Percentiles rank a stretch among this genome's conserved stretches.
Conservation (phyloP, 2,888 invertebrate genomes). For the Thymelicus lineola region DNA sequence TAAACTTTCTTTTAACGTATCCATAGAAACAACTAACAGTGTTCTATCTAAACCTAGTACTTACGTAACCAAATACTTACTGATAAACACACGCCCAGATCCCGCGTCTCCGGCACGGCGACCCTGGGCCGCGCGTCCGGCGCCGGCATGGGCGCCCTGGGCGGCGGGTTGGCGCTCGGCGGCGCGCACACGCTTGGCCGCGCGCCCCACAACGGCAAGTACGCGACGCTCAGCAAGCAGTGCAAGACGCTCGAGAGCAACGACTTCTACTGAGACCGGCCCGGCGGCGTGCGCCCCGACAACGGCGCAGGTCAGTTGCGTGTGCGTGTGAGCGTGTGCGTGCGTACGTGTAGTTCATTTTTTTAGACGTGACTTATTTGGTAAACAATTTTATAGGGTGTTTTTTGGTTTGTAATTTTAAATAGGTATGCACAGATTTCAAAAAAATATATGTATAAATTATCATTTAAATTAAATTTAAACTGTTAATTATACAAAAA, state of each 20-base stretch:
- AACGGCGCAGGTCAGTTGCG: conserved; percentile 49
- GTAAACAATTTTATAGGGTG: too few species aligned
- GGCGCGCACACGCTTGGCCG: conserved; percentile 88
- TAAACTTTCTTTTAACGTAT: too few species aligned
- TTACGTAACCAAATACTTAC: too few species aligned
- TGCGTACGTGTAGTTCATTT: too few species aligned
- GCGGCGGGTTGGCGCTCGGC: conserved; percentile 75
- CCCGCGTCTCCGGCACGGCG: conserved; percentile 74
- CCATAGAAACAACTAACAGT: too few species aligned
- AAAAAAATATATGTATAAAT: too few species aligned
- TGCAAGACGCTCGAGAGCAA: conserved; percentile 97
- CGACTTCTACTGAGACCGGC: conserved; percentile 97
- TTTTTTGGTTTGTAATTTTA: too few species aligned
- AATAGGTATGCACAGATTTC: too few species aligned
- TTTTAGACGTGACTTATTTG: too few species aligned
- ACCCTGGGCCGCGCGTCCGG: conserved; percentile 70
- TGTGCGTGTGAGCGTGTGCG: background rate
- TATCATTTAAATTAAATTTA: too few species aligned
- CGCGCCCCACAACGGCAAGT: conserved; percentile 93
- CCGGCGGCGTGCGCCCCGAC: conserved; percentile 82
- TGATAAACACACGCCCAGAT: conserved; percentile 48
- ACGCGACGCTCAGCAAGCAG: conserved; percentile 97
- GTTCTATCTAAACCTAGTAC: too few species aligned
- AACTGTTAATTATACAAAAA: too few species aligned
- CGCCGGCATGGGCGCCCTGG: conserved; percentile 61